phyloP scores from a whole-genome alignment of 2,888 invertebrate genomes.

The Athetis lepigone region DNA sequence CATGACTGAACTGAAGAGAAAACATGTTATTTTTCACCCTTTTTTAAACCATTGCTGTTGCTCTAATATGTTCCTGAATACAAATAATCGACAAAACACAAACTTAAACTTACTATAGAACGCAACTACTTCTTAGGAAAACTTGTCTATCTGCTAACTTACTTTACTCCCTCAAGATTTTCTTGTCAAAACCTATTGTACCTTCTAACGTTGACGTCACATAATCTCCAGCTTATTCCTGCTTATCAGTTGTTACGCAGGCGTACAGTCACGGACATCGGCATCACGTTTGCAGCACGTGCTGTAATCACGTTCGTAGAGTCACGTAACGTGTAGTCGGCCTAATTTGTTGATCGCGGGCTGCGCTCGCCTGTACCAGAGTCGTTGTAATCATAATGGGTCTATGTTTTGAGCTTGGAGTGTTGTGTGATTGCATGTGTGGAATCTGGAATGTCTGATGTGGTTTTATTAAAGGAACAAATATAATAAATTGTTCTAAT shows the following conservation, averaged over 20 bases:
- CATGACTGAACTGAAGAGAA: too few species aligned
- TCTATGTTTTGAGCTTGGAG: slow-evolving; percentile 15
- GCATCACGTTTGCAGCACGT: slow-evolving; percentile 82
- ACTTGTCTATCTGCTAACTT: neutral
- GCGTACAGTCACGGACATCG: slow-evolving; percentile 72
- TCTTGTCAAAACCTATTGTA: neutral
- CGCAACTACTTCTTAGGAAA: neutral
- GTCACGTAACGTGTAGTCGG: slow-evolving; percentile 71
- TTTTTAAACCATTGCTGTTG: too few species aligned
- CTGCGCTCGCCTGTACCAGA: slow-evolving; percentile 41
- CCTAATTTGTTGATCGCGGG: slow-evolving; percentile 71
- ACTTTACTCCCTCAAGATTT: neutral
- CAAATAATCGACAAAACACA: too few species aligned
- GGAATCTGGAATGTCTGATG: slow-evolving; percentile 12
- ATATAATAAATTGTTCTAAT: neutral
- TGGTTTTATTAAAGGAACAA: neutral
- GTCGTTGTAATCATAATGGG: slow-evolving; percentile 36
- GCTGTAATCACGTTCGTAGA: slow-evolving; percentile 75
- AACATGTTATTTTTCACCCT: too few species aligned
- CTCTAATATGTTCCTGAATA: too few species aligned
- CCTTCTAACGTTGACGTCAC: slow-evolving; percentile 29
- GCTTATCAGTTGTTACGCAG: slow-evolving; percentile 49
- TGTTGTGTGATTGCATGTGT: neutral
- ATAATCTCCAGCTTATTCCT: slow-evolving; percentile 46
- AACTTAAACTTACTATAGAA: too few species aligned